Base-by-base conservation (phyloP, 2,113 vertebrate genomes). In the Panurus biarmicus region DNA sequence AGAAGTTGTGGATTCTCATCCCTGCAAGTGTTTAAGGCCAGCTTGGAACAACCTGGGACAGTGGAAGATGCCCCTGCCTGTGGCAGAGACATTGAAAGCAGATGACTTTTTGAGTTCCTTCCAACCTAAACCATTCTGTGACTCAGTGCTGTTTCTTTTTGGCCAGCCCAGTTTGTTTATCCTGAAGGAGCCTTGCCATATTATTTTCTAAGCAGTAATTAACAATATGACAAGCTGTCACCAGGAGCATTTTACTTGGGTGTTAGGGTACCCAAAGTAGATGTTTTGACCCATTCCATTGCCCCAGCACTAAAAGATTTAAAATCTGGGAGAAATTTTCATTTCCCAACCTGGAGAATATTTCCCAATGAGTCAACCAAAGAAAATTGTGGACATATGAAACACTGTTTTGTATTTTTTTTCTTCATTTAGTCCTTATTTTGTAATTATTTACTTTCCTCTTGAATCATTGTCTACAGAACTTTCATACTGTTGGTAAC, bases 31-130 rank as follows among this genome's bases (percentile, higher is more conserved):
- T 11, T 0, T 10, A 54, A 54, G n/a, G 9, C 11, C 29, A 35
- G 14, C 3, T 54, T 53, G 21, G 25, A 69, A 4, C 24, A 35
- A 3, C 1, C 8, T 35, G 54, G 11, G 2, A 5, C 3, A 9
- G 25, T 26, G 16, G 25, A 35, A 75, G 5, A 1, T 60, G n/a
- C 4, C 11, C 24, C 17, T 62, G 12, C 17, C 14, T 14, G 26
- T 9, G 25, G 21, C n/a, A 54, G 25, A 23, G 25, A 18, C 1
- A 5, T 7, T 35, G 25, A 29, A 69, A 67, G 1, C 4, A 4
- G 9, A 18, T 47, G 5, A n/a, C 5, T 31, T 61, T 54, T 61
- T 19, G 13, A 4, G 14, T 23, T 53, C n/a, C 12, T 82, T 48
- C 12, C 12, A 51, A 16, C 10, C 4, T 6, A 54, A 75, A 54